Evolutionary conservation across 2,888 invertebrate species (phyloP).

Genomic region (Oscheius sp.): DNA sequence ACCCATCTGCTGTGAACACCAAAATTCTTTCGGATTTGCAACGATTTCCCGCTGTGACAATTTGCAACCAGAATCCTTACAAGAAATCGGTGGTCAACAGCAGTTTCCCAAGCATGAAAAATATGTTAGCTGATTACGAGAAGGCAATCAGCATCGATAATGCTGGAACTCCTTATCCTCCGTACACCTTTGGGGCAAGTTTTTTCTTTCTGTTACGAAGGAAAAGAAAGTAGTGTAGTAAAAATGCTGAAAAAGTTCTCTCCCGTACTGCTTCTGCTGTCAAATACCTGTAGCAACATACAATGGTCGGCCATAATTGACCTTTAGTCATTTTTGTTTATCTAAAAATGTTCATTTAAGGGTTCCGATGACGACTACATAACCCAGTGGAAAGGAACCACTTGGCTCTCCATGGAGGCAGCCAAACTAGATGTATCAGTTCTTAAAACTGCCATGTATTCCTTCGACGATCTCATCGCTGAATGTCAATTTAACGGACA

Average conservation of each 20-base stretch:
- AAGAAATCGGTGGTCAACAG: conserved; percentile 48
- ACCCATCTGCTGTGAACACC: conserved; percentile 51
- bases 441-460: conserved; percentile 44
- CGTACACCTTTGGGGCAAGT: conserved; percentile 25
- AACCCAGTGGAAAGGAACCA: conserved; percentile 4
- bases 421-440: conserved; percentile 37
- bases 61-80: conserved; percentile 62
- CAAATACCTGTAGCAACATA: too few species aligned
- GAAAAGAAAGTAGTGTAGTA: too few species aligned
- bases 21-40: conserved; percentile 52
- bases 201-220: not conserved
- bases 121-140: conserved; percentile 37
- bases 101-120: conserved; percentile 31
- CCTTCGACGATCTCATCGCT: conserved; percentile 48
- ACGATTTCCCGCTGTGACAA: conserved; percentile 57
- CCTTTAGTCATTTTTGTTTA: too few species aligned
- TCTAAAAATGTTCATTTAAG: conserved; percentile 16
- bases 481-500: conserved; percentile 56
- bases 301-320: too few species aligned
- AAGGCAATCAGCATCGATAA: conserved; percentile 33
- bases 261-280: too few species aligned
- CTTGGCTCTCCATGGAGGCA: conserved; percentile 38
- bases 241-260: too few species aligned
- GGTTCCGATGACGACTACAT: conserved; percentile 38
- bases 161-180: conserved; percentile 13